Conservation (phyloP, 2,888 invertebrate genomes). For the Trissoscelio sp. region DNA sequence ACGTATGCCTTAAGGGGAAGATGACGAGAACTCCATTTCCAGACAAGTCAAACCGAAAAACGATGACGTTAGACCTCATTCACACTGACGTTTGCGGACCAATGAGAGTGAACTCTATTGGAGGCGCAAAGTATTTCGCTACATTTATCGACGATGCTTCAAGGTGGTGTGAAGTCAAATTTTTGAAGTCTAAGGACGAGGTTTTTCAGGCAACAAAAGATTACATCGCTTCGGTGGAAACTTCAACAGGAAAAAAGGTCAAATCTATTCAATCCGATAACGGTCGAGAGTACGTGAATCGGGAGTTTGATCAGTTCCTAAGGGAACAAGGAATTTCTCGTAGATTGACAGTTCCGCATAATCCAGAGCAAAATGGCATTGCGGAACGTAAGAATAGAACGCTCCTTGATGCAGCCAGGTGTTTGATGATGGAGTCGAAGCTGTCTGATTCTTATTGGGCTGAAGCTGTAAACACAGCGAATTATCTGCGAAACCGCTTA, state of each 20-base stretch:
- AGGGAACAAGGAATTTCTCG: background rate
- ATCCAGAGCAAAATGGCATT: background rate
- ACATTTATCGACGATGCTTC: too few species aligned
- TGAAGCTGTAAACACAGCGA: slow-evolving; percentile 46
- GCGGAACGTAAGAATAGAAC: background rate
- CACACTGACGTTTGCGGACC: too few species aligned
- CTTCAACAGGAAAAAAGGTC: background rate
- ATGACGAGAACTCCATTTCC: too few species aligned
- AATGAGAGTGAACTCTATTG: too few species aligned
- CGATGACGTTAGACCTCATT: too few species aligned
- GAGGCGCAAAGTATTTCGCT: too few species aligned
- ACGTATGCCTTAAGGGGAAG: too few species aligned
- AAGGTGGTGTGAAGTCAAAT: background rate
- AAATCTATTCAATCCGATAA: background rate
- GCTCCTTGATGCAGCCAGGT: background rate
- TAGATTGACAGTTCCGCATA: slow-evolving; percentile 8
- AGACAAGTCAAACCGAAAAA: too few species aligned
- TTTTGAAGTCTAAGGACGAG: slow-evolving; percentile 64
- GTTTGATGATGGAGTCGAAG: slow-evolving; percentile 9
- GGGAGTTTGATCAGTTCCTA: background rate
- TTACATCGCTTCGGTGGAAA: slow-evolving; percentile 29
- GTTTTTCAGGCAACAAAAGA: slow-evolving; percentile 49
- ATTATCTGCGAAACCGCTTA: slow-evolving; percentile 30
- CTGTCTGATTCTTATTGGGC: slow-evolving; percentile 29
- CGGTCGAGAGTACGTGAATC: background rate